Base-by-base conservation (phyloP, 2,888 invertebrate species). In the Temnothorax unifasciatus region DNA sequence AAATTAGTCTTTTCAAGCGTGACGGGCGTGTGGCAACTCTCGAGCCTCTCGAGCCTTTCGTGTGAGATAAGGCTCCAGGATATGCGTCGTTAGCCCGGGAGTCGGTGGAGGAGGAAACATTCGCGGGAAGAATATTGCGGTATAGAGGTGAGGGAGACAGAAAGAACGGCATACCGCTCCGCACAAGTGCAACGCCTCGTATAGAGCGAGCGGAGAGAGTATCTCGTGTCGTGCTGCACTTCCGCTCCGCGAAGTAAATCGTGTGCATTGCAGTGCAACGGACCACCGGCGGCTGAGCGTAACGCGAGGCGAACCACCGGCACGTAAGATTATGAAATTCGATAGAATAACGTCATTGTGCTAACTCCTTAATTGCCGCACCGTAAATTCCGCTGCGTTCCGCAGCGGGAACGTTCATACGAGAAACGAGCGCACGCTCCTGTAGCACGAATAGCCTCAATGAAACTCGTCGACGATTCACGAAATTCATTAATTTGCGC, bases 221-320 rank as follows among this genome's bases (percentile, higher is more conserved):
- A 52, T 25, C 50, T 68, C 79, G 71, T 83, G 79, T 83, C 71
- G 64, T 66, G 59, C 54, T 64, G 81, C 81, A 84, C 84, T 89
- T 89, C 89, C 89, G 88, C 84, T 86, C 74, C 29, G 73, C 52
- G 73, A 47, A 71, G 85, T 84, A 86, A 85, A 85, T 88, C 87
- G 83, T 66, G 84, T 87, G 86, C 86, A 88, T 73, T 79, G 82
- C 81, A 57, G 57, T 82, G 85, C 86, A 81, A 84, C 64, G 71
- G 85, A 86, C 82, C 76, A 71, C 73, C 66, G 82, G 75, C 82
- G 73, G 69, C 41, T 63, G 83, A 74, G 79, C 77, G 84, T 83
- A 81, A 76, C 85, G 69, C 68, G 61, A 69, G 69, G 57, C 82
- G 75, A 88, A 66, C 71, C 74, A 47, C 52, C 50, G 85, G 77